Evolutionary conservation across 2,797 vertebrate genomes (phyloP).

Genomic region (Neoniphon sammara): DNA sequence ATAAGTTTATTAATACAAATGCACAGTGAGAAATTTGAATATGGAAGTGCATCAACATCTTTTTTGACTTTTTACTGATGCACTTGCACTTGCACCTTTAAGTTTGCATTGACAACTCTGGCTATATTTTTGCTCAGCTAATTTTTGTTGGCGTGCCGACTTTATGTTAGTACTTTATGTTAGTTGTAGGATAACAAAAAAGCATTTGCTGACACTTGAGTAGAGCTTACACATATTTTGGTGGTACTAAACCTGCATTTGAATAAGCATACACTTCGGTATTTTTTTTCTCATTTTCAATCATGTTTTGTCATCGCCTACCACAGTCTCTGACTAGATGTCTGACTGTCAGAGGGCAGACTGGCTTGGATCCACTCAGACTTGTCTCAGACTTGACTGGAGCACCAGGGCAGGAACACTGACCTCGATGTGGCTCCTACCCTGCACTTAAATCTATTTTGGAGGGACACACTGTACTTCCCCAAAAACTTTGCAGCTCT

Average conservation of each 20-base stretch:
- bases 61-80: background rate
- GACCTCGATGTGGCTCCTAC: conserved; percentile 78
- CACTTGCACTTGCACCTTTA: background rate
- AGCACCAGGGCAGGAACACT: conserved; percentile 65
- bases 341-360: conserved; percentile 32
- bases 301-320: background rate
- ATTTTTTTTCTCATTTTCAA: background rate
- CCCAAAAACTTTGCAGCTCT: conserved; percentile 54
- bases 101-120: too few relatives aligned
- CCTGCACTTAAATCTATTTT: conserved; percentile 88
- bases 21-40: background rate
- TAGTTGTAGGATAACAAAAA: too few relatives aligned
- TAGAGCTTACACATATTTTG: too few relatives aligned
- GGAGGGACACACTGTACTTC: conserved; percentile 66
- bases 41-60: background rate
- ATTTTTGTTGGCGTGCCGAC: too few relatives aligned
- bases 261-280: too few relatives aligned
- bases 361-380: conserved; percentile 40
- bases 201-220: too few relatives aligned
- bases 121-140: too few relatives aligned
- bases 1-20: background rate
- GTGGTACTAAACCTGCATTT: too few relatives aligned
- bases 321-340: background rate
- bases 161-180: background rate
- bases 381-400: conserved; percentile 62